Percentiles rank a stretch among this genome's conserved stretches.
Evolutionary conservation across 64 coral and sea anemone species (phyloP).

Genomic region (Porites lutea): DNA sequence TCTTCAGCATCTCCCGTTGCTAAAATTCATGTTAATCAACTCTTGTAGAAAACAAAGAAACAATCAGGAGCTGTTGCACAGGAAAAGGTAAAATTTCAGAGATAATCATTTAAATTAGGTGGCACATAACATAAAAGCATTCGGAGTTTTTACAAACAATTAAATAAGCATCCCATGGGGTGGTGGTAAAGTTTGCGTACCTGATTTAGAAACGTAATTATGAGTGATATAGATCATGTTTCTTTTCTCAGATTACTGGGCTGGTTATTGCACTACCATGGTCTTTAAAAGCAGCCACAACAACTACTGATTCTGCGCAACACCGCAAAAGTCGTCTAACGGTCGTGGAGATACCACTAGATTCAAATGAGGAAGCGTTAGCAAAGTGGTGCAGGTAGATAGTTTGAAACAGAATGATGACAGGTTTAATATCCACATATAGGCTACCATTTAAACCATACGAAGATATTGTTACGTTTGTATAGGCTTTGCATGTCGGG

Average conservation of each 20-base stretch:
- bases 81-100: background rate
- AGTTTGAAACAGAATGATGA: background rate
- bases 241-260: background rate
- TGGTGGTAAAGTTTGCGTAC: no score
- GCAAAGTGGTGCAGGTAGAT: slow-evolving; percentile 49
- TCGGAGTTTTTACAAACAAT: no score
- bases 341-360: slow-evolving; percentile 43
- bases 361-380: background rate
- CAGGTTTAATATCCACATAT: background rate
- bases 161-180: no score
- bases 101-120: background rate
- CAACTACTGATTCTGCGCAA: background rate
- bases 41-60: slow-evolving; percentile 22
- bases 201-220: no score
- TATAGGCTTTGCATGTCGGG: no score
- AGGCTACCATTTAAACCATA: background rate
- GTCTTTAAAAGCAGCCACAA: background rate
- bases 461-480: no score
- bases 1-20: no score
- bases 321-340: background rate
- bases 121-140: no score
- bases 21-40: background rate
- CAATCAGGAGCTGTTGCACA: background rate
- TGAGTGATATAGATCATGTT: background rate
- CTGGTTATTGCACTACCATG: slow-evolving; percentile 53